Percentiles rank a stretch among this genome's conserved stretches.
These are phyloP conservation scores for Pristionchus arcanus DNA, from an alignment of 2,888 invertebrate species.

Conservation along the genomic window DNA sequence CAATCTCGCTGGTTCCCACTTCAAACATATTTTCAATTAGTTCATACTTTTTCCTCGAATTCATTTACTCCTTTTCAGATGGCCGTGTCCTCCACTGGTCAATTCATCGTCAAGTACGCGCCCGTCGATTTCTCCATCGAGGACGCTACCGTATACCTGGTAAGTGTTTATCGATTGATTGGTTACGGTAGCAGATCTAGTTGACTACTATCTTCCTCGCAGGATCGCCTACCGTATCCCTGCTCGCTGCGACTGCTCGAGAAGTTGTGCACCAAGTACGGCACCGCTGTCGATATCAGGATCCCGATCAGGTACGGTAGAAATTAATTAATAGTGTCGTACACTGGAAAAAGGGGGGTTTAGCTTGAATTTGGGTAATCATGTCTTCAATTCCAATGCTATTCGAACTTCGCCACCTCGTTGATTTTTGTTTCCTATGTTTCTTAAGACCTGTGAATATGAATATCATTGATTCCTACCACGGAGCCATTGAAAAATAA, in stretches of 20 bases:
- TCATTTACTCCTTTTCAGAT: neutral
- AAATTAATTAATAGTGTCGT: neutral
- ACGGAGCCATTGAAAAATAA: no score
- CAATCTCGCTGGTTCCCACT: no score
- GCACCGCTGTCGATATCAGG: slow-evolving; percentile 46
- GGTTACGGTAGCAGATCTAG: neutral
- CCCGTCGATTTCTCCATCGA: slow-evolving; percentile 38
- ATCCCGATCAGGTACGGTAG: slow-evolving; percentile 34
- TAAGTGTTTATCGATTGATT: neutral
- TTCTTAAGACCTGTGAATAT: neutral
- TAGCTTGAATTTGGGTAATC: no score
- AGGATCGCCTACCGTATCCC: slow-evolving; percentile 50
- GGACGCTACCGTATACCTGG: slow-evolving; percentile 50
- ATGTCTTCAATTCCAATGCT: no score
- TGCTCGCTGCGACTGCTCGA: slow-evolving; percentile 9
- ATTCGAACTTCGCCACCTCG: no score
- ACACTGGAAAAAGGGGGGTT: neutral
- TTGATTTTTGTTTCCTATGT: neutral
- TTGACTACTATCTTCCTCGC: neutral
- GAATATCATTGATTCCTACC: no score
- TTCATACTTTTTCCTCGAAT: neutral
- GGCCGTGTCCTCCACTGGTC: neutral
- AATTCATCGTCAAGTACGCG: slow-evolving; percentile 50
- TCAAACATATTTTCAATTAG: no score
- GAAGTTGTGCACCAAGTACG: slow-evolving; percentile 51